Evolutionary conservation across 2,797 vertebrate genomes (phyloP).

Genomic region (Leucoraja ocellata): DNA sequence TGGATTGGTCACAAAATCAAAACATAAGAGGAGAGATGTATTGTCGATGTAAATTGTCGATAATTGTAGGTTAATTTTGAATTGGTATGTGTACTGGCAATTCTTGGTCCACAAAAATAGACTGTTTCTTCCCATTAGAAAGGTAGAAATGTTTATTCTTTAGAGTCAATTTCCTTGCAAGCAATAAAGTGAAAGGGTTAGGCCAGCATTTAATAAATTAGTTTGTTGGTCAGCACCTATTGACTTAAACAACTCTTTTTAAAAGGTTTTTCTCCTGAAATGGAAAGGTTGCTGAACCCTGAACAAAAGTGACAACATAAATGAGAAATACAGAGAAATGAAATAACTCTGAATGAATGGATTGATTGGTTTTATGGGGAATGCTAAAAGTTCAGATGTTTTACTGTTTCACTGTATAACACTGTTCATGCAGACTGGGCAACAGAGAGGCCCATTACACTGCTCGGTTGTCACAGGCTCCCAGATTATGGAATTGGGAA

Average conservation of each 20-base stretch:
- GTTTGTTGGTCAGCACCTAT: neutral
- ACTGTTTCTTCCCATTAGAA: neutral
- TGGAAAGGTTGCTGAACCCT: neutral
- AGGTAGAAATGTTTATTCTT: neutral
- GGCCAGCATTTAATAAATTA: neutral
- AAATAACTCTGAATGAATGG: neutral
- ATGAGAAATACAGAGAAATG: neutral
- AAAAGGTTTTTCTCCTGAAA: neutral
- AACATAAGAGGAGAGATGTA: too few species aligned
- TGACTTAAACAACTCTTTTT: neutral
- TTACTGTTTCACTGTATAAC: neutral
- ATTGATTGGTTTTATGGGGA: neutral
- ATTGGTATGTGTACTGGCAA: too few species aligned
- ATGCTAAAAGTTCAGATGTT: neutral
- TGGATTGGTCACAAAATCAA: too few species aligned
- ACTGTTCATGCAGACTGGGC: neutral
- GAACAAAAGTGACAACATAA: slow-evolving; percentile 7
- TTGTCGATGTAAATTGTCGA: too few species aligned
- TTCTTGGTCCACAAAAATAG: too few species aligned
- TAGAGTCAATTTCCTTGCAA: neutral
- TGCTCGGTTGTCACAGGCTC: neutral
- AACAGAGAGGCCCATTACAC: too few species aligned
- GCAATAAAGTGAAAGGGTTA: neutral
- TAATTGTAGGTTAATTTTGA: too few species aligned
- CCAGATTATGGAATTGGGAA: neutral